These are phyloP conservation scores for Trichopoda pennipes DNA, from an alignment of 2,888 invertebrate genomes.

Conservation along the genomic window DNA sequence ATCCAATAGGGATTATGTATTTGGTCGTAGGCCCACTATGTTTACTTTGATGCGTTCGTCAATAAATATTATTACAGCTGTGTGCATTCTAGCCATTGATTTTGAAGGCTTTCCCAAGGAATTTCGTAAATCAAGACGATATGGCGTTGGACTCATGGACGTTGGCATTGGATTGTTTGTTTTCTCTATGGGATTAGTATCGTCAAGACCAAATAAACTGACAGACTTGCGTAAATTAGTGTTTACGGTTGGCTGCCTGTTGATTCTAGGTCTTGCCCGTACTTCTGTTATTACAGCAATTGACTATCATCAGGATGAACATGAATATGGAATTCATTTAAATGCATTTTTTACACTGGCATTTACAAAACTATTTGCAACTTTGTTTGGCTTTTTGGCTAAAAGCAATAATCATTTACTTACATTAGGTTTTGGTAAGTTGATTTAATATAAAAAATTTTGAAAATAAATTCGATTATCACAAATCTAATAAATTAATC, in stretches of 20 bases:
- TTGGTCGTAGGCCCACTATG: conserved; percentile 78
- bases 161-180: conserved; percentile 95
- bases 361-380: conserved; percentile 88
- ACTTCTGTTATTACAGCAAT: conserved; percentile 84
- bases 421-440: conserved; percentile 79
- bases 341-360: conserved; percentile 98
- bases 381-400: conserved; percentile 78
- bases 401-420: conserved; percentile 75
- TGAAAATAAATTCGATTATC: no score
- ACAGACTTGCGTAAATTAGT: conserved; percentile 72
- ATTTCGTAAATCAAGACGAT: conserved; percentile 93
- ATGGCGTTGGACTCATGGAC: conserved; percentile 96
- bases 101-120: conserved; percentile 92
- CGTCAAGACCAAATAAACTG: conserved; percentile 81
- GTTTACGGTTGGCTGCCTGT: conserved; percentile 79
- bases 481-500: no score
- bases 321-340: conserved; percentile 98
- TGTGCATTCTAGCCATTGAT: conserved; percentile 96
- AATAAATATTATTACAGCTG: conserved; percentile 87
- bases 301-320: conserved; percentile 92
- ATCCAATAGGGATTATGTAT: conserved; percentile 67
- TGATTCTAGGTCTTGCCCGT: conserved; percentile 85
- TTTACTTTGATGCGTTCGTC: conserved; percentile 87
- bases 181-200: conserved; percentile 89
- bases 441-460: no score